A percentile compares a stretch with the other conserved stretches of the same genome.
phyloP scores from a whole-genome alignment of 2,113 vertebrate species.

The Mus spicilegus region DNA sequence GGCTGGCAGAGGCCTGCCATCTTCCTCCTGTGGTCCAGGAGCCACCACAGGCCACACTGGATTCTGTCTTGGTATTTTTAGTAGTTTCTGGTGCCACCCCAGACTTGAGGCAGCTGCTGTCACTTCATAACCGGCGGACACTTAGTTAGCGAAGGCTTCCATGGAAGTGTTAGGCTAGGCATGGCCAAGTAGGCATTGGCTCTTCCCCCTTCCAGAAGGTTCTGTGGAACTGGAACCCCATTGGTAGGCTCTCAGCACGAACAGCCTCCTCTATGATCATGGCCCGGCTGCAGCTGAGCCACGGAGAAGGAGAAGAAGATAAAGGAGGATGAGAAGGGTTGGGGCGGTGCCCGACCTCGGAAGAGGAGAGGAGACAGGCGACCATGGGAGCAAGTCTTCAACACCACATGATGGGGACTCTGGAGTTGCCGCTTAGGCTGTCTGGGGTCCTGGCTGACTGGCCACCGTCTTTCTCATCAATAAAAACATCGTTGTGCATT shows the following conservation, averaged over 20 bases:
- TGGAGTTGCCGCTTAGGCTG: not conserved
- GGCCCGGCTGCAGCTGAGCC: not conserved
- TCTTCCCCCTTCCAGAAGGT: not conserved
- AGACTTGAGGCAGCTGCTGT: not conserved
- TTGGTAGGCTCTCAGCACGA: not conserved
- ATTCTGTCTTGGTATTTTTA: not conserved
- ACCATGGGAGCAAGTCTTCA: not conserved
- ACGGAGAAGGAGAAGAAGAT: not conserved
- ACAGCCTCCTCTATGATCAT: not conserved
- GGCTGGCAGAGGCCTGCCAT: not conserved
- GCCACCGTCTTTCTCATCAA: conserved; percentile 53
- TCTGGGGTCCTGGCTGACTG: not conserved
- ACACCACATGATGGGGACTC: not conserved
- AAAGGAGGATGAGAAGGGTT: not conserved
- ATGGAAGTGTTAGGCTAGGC: not conserved
- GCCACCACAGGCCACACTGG: not conserved
- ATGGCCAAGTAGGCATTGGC: fast-evolving
- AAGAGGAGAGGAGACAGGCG: not conserved
- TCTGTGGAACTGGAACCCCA: not conserved
- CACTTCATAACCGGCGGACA: fast-evolving
- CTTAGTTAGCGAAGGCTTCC: not conserved
- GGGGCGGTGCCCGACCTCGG: not conserved
- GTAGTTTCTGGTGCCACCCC: not conserved
- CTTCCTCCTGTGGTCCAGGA: not conserved
- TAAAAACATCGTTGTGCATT: conserved; percentile 65